Base-by-base conservation (phyloP, 2,113 vertebrate genomes). In the Rutilus rutilus region DNA sequence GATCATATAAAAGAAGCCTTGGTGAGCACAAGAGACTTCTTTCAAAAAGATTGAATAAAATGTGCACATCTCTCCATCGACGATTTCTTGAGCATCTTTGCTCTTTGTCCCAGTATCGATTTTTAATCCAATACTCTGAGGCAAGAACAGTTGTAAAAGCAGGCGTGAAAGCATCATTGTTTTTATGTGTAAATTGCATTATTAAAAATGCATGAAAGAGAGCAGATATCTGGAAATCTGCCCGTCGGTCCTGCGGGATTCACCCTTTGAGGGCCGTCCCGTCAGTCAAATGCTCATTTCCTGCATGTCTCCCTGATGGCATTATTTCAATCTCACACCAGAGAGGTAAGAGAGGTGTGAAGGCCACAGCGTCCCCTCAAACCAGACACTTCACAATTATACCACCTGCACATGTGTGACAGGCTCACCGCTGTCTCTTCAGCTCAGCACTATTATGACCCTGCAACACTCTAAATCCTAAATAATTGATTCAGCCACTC, bases 201-300 rank as follows among this genome's bases (percentile, higher is more conserved):
- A 77, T 88, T 50, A 88, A 85, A 85, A 57, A 88, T 82, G 57
- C 45, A 82, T 77, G 71, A 85, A 64, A 27, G 17, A 39, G 71
- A 78, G 65, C 60, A 78, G 71, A 50, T 75, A 19, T 57, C 69
- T 54, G 27, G 75, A 65, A 73, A 54, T 83, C 71, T 86, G 45
- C 33, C 45, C 10, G 19, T 27, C 15, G 6, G 25, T 83, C 27
- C 64, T 9, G 11, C 11, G 5, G 64, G 81, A 71, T 54, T 83
- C 25, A 1, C 62, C 62, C 21, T 50, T 19, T 45, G 80, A 69
- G 45, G 27, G 47, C n/a, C 2, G 11, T 39, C 47, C 64, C 30
- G 19, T 36, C 57, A 42, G 54, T 33, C 54, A 10, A 23, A 57
- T 25, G 77, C 64, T 69, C 45, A 82, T 82, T 82, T 82, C 62